A percentile compares a stretch with the other conserved stretches of the same genome.
Conservation (phyloP, 2,797 vertebrate species). For the Sciurus vulgaris region DNA sequence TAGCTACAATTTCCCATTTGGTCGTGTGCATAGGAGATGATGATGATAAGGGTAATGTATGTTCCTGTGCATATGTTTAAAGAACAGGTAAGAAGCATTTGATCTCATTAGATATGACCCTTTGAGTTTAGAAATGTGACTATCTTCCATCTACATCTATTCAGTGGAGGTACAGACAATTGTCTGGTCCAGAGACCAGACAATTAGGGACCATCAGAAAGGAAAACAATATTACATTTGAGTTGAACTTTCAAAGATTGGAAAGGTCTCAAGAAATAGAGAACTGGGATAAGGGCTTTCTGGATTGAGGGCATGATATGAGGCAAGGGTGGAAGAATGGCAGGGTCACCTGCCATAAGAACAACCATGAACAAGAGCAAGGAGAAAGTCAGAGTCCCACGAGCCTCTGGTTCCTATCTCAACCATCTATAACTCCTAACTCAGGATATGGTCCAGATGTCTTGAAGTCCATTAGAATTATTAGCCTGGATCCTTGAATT, state of each 20-base stretch:
- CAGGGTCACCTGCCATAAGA: background rate
- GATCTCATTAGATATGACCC: background rate
- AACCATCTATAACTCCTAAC: background rate
- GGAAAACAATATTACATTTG: background rate
- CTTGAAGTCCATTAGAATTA: background rate
- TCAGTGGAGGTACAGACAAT: background rate
- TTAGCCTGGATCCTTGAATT: background rate
- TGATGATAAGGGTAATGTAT: background rate
- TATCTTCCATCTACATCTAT: background rate
- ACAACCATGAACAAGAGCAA: background rate
- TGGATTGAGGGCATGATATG: background rate
- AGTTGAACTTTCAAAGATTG: background rate
- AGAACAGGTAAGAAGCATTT: background rate
- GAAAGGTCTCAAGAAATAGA: background rate
- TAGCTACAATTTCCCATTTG: conserved; percentile 26
- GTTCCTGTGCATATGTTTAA: background rate
- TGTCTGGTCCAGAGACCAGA: background rate
- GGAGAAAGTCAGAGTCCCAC: background rate
- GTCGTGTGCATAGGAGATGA: background rate
- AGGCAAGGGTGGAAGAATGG: background rate
- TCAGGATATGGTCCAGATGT: background rate
- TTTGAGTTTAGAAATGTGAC: background rate
- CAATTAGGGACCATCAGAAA: background rate
- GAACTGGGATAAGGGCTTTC: background rate
- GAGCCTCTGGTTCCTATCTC: background rate